These are phyloP conservation scores for Metacarcinus magister DNA, from an alignment of 2,888 invertebrate genomes.

Conservation along the genomic window DNA sequence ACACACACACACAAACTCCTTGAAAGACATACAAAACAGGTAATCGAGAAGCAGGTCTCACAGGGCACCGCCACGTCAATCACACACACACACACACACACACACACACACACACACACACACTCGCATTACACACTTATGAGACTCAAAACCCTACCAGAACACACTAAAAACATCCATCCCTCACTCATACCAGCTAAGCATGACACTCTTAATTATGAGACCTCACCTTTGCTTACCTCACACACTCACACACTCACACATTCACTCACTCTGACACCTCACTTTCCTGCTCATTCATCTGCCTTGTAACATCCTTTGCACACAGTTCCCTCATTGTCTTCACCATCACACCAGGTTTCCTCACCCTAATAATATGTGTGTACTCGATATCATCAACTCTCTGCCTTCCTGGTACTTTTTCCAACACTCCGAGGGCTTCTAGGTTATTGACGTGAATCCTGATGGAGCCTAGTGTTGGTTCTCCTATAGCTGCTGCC, in stretches of 20 bases:
- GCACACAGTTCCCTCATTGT: slow-evolving; percentile 63
- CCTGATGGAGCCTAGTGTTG: neutral
- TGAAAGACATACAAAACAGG: too few relatives aligned
- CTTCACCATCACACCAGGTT: slow-evolving; percentile 61
- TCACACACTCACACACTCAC: neutral
- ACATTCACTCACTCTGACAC: neutral
- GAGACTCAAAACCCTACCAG: too few relatives aligned
- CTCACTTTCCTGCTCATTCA: slow-evolving; percentile 72
- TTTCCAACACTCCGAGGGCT: neutral
- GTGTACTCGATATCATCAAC: slow-evolving; percentile 66
- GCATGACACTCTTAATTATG: too few relatives aligned
- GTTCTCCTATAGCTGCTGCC: neutral
- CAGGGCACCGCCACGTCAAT: too few relatives aligned
- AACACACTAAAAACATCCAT: neutral
- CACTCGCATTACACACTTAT: neutral
- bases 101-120: neutral
- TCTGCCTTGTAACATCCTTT: slow-evolving; percentile 68
- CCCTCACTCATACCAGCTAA: neutral
- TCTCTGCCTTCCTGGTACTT: slow-evolving; percentile 51
- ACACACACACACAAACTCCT: slow-evolving; percentile 43
- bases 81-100: too few relatives aligned
- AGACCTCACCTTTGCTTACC: neutral
- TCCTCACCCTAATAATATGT: slow-evolving; percentile 55
- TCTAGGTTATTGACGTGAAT: neutral
- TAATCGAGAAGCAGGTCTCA: too few relatives aligned